A percentile compares a stretch with the other conserved stretches of the same genome.
Evolutionary conservation across 1,140 invertebrate genomes (phyloP).

Genomic region (Philopotamus ludificatus): DNA sequence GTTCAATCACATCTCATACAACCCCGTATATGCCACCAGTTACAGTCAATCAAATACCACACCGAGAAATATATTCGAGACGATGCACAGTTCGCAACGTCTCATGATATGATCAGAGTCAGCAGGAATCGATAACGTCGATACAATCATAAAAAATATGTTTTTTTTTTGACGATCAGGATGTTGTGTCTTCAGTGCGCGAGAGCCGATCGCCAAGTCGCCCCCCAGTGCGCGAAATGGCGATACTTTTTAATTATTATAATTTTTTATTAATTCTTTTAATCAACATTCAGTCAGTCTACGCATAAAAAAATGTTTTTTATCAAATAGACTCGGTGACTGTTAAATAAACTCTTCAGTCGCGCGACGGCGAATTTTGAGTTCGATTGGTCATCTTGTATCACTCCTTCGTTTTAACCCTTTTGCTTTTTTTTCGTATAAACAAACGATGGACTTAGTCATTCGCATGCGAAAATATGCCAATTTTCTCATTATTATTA

Average conservation of each 20-base stretch:
- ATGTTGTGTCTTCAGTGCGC: constrained; percentile 36
- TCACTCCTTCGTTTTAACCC: not conserved
- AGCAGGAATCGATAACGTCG: constrained; percentile 26
- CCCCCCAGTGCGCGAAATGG: constrained; percentile 54
- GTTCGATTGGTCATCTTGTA: constrained; percentile 8
- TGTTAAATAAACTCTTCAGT: not conserved
- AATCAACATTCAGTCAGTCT: constrained; percentile 10
- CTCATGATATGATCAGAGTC: constrained; percentile 52
- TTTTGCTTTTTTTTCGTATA: not conserved
- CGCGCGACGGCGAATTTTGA: not conserved
- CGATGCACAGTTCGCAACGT: constrained; percentile 32
- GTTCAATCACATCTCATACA: constrained; percentile 11
- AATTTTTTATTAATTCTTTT: constrained; percentile 11
- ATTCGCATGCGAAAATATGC: no score
- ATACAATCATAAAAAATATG: no score
- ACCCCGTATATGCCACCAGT: not conserved
- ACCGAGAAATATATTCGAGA: constrained; percentile 21
- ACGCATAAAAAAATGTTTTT: not conserved
- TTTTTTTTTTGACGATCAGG: not conserved
- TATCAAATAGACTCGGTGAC: constrained; percentile 7
- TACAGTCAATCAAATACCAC: not conserved
- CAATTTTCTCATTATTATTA: no score
- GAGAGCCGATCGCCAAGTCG: constrained; percentile 47
- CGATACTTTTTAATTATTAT: constrained; percentile 31
- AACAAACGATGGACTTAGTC: no score